Base-by-base conservation (phyloP, 2,888 invertebrate species). In the Amaurobius ferox region DNA sequence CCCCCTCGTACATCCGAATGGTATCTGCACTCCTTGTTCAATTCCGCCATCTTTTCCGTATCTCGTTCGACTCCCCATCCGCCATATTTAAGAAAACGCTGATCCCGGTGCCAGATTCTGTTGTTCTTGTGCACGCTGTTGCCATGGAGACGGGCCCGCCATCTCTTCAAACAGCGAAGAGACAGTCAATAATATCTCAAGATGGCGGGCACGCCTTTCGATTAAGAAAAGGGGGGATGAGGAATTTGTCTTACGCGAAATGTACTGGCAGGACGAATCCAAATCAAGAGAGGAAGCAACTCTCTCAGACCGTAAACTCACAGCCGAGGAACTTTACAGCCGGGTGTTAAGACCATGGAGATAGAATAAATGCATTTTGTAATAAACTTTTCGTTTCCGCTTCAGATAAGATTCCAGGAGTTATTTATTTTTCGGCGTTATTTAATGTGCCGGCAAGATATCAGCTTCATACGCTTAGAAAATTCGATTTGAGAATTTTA, bases 161-260 rank as follows among this genome's bases (percentile, higher is more conserved):
- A 83, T 77, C 83, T 85, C 77, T 85, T 77, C 83, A 85, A 71
- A 77, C 76, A 35, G 79, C 76, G 72, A 77, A 72, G 77, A 85
- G 83, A 85, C 83, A 85, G 83, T 85, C 83, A 85, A 85, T 85
- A 85, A 85, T 85, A 85, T 85, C 83, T 85, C 83, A 85, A 85
- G 83, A 85, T 85, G 83, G 83, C 83, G 83, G 68, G 71, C 44
- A 48, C 76, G 62, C 76, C 79, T 76, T 71, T 83, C 76, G 64
- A 70, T 70, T 48, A 3, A 66, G 66, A 39, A 83, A 62, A 70
- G 62, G 28, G 55, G 19, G 30, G 44, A 71, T 28, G 16, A n/a
- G 48, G 44, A 71, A 48, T 48, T 44, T 48, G 55, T 55, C 55
- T 55, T 55, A 19, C 0, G 23, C 23, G 11, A 55, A 55, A 55